A percentile compares a stretch with the other conserved stretches of the same genome.
Evolutionary conservation across 2,888 invertebrate genomes (phyloP).

Genomic region (Nephrotoma appendiculata): DNA sequence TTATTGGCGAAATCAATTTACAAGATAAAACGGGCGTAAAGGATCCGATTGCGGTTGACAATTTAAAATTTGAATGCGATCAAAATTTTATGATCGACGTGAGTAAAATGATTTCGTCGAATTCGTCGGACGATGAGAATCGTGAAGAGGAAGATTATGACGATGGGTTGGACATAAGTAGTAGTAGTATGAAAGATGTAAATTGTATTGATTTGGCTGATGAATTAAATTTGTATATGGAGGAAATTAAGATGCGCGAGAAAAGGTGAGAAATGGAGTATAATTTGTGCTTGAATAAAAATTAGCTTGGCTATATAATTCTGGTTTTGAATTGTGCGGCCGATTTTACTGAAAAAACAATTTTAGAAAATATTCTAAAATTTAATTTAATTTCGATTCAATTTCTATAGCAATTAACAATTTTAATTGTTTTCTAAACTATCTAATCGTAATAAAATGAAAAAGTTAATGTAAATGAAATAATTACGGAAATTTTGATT

Average conservation of each 20-base stretch:
- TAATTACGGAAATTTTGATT: no score
- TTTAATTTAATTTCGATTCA: no score
- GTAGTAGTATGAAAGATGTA: slow-evolving; percentile 32
- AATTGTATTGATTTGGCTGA: slow-evolving; percentile 31
- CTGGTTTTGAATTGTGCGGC: no score
- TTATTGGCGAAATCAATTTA: neutral
- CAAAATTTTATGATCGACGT: neutral
- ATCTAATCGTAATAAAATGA: no score
- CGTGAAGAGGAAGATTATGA: slow-evolving; percentile 9
- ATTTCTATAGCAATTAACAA: no score
- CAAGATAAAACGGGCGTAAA: neutral
- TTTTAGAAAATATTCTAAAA: no score
- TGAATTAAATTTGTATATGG: slow-evolving; percentile 32
- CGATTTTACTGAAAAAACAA: no score
- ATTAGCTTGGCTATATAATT: neutral
- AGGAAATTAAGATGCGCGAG: slow-evolving; percentile 19
- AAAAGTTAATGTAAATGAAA: no score
- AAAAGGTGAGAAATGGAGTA: slow-evolving; percentile 8
- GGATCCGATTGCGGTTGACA: neutral
- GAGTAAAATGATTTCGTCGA: neutral
- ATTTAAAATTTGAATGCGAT: neutral
- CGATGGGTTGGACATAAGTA: slow-evolving; percentile 30
- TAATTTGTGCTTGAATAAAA: neutral
- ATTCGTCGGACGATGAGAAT: neutral
- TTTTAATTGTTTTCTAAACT: no score